A percentile compares a stretch with the other conserved stretches of the same genome.
phyloP scores from a whole-genome alignment of 2,888 invertebrate genomes.

The Ecdyonurus torrentis region DNA sequence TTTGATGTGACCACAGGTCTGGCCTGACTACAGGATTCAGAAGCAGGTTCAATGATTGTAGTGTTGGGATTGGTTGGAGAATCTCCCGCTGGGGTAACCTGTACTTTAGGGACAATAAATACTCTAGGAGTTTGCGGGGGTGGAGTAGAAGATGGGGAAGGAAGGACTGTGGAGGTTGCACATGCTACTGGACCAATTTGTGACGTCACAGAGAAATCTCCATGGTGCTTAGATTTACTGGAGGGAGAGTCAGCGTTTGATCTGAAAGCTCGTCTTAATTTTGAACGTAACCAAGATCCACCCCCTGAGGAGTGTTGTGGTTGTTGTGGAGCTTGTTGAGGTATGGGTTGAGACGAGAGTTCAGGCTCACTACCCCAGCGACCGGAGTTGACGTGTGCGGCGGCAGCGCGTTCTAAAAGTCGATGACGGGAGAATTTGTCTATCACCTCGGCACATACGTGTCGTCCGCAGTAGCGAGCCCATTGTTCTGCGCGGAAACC shows the following conservation, averaged over 20 bases:
- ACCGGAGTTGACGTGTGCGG: slow-evolving; percentile 18
- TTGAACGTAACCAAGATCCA: slow-evolving; percentile 22
- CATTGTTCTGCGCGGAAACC: slow-evolving; percentile 55
- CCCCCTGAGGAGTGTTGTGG: slow-evolving; percentile 11
- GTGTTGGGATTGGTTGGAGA: background rate
- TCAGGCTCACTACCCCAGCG: slow-evolving; percentile 44
- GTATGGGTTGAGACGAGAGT: slow-evolving; percentile 20
- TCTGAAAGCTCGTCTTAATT: slow-evolving; percentile 37
- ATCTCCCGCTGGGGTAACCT: slow-evolving; percentile 25
- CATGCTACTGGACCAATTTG: slow-evolving; percentile 30
- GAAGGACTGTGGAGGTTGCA: slow-evolving; percentile 40
- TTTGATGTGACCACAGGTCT: background rate
- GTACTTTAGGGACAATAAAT: slow-evolving; percentile 31
- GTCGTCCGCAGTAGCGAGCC: slow-evolving; percentile 55
- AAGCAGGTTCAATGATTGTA: background rate
- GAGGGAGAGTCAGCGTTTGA: slow-evolving; percentile 19
- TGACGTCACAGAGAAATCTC: slow-evolving; percentile 5
- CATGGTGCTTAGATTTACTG: background rate
- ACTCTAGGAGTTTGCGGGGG: slow-evolving; percentile 28
- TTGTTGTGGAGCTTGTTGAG: slow-evolving; percentile 9
- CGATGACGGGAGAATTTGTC: slow-evolving; percentile 43
- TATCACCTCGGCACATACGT: slow-evolving; percentile 52
- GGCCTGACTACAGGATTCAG: background rate
- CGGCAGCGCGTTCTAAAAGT: slow-evolving; percentile 35
- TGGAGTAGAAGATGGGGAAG: slow-evolving; percentile 15